Evolutionary conservation across 2,888 invertebrate species (phyloP), one percentile per base, ranked within the genome.

Genomic region (Drosophila kambysellisi): DNA sequence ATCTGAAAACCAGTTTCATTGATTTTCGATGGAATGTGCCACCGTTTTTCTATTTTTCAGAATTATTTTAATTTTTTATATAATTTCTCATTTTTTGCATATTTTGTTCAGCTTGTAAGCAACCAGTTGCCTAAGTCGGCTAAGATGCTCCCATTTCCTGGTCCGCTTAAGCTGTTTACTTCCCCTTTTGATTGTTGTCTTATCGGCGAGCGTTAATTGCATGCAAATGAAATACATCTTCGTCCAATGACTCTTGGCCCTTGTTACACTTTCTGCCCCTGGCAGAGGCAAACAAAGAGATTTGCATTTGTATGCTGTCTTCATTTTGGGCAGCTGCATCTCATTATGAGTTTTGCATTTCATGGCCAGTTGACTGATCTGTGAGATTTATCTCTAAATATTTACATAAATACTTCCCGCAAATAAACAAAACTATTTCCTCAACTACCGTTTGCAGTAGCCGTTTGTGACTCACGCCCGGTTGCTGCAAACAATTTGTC

Each of bases 251-350:
- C 73, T 70, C 56, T 67, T 56, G 63, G 64, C 76, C 70, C 61
- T 76, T 79, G 89, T 84, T 85, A 83, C 89, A 89, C 89, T 87
- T 87, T 88, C 89, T 83, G 81, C 70, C n/a, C 86, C 6, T 17
- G n/a, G 25, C 20, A 20, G 12, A 15, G 30, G 61, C 76, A 63
- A 57, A 17, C 33, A 53, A 33, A 32, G 53, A 15, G 73, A 81
- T 74, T 81, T 64, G 53, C 80, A 77, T 70, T 67, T 78, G 67
- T 50, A 57, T 58, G 62, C 56, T 63, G 50, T 63, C 75, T 69
- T 64, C 39, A 50, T 73, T 86, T 67, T 8, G 69, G 75, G 52
- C 74, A 73, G 71, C 64, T 71, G 79, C 70, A 82, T 74, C 70
- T 81, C 66, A 80, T 80, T 75, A 74, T 46, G 58, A 52, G 54